A percentile compares a stretch with the other conserved stretches of the same genome.
Conservation (phyloP, 2,888 invertebrate species). For the Escarpia spicata region DNA sequence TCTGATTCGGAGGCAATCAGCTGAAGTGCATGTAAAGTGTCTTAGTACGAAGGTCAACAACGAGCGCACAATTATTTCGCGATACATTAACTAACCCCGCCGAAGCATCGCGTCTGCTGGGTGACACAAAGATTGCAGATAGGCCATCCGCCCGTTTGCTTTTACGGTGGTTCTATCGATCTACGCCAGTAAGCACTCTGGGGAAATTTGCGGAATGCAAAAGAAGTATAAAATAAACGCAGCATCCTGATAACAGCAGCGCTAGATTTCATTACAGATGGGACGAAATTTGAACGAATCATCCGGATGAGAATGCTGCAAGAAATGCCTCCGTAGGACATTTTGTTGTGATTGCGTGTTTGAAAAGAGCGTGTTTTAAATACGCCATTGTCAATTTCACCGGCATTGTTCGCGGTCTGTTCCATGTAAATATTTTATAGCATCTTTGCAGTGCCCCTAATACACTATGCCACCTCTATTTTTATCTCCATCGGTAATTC, state of each 20-base stretch:
- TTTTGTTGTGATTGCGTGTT: neutral
- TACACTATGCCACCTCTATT: neutral
- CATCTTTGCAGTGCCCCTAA: neutral
- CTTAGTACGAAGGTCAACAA: neutral
- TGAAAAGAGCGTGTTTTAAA: neutral
- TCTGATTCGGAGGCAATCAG: neutral
- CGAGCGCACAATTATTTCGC: neutral
- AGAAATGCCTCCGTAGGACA: neutral
- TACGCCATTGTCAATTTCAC: neutral
- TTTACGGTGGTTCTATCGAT: constrained; percentile 3
- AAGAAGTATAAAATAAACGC: constrained; percentile 11
- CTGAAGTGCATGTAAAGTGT: neutral
- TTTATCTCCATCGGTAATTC: neutral
- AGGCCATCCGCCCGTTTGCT: neutral
- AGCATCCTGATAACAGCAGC: neutral
- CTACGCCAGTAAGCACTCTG: neutral
- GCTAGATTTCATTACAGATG: constrained; percentile 3
- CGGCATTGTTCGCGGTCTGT: constrained; percentile 3
- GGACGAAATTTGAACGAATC: neutral
- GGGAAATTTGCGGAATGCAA: constrained; percentile 13
- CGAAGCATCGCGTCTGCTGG: neutral
- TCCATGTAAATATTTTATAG: neutral
- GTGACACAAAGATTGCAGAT: constrained; percentile 1
- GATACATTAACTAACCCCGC: neutral
- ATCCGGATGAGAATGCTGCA: neutral